phyloP scores from a whole-genome alignment of 2,888 invertebrate genomes.

The Cantharis rustica region DNA sequence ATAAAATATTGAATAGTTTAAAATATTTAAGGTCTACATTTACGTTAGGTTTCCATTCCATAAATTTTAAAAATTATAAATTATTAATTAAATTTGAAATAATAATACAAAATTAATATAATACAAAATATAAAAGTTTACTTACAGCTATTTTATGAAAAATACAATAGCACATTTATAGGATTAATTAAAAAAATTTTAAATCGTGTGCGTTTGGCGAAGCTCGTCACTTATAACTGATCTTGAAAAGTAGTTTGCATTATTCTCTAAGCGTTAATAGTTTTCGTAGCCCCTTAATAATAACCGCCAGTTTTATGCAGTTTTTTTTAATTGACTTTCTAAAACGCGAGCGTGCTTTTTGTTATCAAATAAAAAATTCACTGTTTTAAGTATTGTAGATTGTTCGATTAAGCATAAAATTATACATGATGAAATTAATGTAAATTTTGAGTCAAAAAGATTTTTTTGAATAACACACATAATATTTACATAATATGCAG shows the following conservation, averaged over 20 bases:
- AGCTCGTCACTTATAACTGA: background rate
- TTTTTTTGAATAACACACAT: background rate
- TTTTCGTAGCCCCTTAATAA: background rate
- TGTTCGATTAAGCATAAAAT: background rate
- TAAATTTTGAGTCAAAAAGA: background rate
- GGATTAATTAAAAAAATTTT: background rate
- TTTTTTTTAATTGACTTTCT: constrained; percentile 1
- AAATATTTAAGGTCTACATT: too few relatives aligned
- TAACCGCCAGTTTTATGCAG: background rate
- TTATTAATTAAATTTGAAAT: too few relatives aligned
- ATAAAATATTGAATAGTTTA: too few relatives aligned
- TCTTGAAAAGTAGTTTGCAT: background rate
- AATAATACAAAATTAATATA: too few relatives aligned
- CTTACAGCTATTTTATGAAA: background rate
- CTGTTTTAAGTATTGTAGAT: background rate
- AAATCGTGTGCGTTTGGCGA: background rate
- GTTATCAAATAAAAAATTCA: background rate
- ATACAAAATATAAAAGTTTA: background rate
- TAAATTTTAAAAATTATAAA: too few relatives aligned
- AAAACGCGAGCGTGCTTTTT: background rate
- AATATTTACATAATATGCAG: background rate
- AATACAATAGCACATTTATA: background rate
- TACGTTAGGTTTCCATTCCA: too few relatives aligned
- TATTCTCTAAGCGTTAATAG: background rate
- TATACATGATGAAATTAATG: background rate